phyloP scores from a whole-genome alignment of 2,888 invertebrate genomes.

The Aleiodes alternator region DNA sequence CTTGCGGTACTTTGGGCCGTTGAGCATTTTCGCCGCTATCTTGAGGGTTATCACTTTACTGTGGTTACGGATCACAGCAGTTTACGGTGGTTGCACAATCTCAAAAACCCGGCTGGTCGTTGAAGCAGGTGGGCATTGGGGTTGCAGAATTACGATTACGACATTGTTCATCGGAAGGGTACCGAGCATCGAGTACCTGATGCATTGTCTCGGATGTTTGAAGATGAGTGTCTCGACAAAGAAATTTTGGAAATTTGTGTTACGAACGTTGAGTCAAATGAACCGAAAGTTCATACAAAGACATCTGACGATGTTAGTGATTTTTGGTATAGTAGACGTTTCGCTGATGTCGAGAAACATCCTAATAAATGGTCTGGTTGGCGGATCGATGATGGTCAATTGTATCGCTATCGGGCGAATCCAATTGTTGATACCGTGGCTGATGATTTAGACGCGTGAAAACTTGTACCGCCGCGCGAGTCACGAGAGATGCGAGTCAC shows the following conservation, averaged over 20 bases:
- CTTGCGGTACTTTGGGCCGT: conserved; percentile 40
- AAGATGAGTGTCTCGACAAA: conserved; percentile 4
- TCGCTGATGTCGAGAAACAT: not conserved
- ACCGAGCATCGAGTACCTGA: conserved; percentile 48
- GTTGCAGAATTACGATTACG: conserved; percentile 49
- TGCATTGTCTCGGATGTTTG: conserved; percentile 50
- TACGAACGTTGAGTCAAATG: too few species aligned
- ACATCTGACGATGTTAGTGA: too few species aligned
- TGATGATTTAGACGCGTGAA: conserved; percentile 50
- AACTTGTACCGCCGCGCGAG: conserved; percentile 46
- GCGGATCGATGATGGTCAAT: conserved; percentile 17
- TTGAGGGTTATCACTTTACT: too few species aligned
- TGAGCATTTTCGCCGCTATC: too few species aligned
- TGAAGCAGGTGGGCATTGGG: conserved; percentile 58
- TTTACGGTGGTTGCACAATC: conserved; percentile 55
- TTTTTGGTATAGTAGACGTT: too few species aligned
- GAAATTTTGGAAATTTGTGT: not conserved
- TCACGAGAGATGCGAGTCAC: not conserved
- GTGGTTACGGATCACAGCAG: too few species aligned
- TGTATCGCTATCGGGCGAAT: conserved; percentile 40
- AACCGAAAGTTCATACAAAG: too few species aligned
- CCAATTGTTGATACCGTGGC: not conserved
- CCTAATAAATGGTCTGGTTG: conserved; percentile 36
- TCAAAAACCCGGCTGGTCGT: conserved; percentile 56
- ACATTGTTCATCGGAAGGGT: conserved; percentile 43